Percentiles rank a stretch among this genome's conserved stretches.
Conservation (phyloP, 2,113 vertebrate genomes). For the Anser brachyrhynchus region DNA sequence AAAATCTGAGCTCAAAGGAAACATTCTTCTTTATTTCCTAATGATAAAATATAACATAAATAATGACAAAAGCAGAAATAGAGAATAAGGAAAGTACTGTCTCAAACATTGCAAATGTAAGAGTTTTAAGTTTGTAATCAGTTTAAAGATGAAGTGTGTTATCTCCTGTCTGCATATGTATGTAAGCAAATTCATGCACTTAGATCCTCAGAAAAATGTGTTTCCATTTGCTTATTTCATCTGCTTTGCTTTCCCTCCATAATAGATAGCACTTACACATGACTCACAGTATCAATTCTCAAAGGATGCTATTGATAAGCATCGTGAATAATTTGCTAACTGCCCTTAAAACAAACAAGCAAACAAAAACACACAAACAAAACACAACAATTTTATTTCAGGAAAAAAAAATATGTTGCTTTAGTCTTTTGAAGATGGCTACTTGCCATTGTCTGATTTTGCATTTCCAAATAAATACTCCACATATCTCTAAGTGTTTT, state of each 20-base stretch:
- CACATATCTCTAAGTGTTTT: neutral
- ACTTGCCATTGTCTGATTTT: neutral
- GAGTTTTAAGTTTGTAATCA: neutral
- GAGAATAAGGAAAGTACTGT: neutral
- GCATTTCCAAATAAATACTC: neutral
- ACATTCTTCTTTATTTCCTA: neutral
- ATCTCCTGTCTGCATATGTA: neutral
- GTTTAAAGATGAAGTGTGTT: neutral
- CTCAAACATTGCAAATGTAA: neutral
- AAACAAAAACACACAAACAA: neutral
- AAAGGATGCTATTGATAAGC: neutral
- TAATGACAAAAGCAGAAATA: neutral
- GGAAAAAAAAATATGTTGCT: neutral
- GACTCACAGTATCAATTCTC: neutral
- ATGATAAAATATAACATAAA: neutral
- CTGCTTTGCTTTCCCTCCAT: neutral
- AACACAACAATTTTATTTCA: neutral
- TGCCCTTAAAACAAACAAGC: neutral
- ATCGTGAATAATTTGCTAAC: rapidly evolving
- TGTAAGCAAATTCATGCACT: neutral
- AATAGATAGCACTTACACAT: neutral
- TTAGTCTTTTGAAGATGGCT: neutral
- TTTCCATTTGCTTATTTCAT: neutral
- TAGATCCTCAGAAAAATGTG: neutral
- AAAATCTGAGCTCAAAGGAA: neutral